These are phyloP conservation scores for Willowsia nigromaculata DNA, from an alignment of 2,888 invertebrate genomes.

Conservation along the genomic window DNA sequence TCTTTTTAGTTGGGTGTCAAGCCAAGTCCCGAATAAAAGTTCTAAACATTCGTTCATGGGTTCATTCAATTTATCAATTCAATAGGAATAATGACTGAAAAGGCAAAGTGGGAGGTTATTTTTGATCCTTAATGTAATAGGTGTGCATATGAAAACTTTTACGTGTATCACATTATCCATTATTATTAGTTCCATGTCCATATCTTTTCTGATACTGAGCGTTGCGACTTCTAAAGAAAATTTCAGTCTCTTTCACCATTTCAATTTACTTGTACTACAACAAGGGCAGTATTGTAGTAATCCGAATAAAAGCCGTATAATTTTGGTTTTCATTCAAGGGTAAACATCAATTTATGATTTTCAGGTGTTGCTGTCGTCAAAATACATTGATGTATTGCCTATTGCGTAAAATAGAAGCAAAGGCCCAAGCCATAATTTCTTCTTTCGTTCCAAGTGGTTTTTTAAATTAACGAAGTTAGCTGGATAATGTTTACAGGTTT, in stretches of 20 bases:
- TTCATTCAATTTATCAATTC: slow-evolving; percentile 48
- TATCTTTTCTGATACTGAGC: background rate
- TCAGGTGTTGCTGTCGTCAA: background rate
- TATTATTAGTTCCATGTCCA: background rate
- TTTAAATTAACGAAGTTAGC: too few relatives aligned
- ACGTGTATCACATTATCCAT: slow-evolving; percentile 12
- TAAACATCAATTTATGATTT: slow-evolving; percentile 34
- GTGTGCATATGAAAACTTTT: slow-evolving; percentile 37
- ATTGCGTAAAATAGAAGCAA: too few relatives aligned
- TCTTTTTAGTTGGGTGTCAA: slow-evolving; percentile 22
- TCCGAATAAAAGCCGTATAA: slow-evolving; percentile 44
- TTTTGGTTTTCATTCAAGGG: slow-evolving; percentile 41
- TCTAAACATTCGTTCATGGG: slow-evolving; percentile 50
- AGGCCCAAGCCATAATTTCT: too few relatives aligned
- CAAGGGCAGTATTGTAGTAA: slow-evolving; percentile 1
- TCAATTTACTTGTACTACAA: slow-evolving; percentile 14
- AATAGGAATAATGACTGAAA: slow-evolving; percentile 38
- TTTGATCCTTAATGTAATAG: slow-evolving; percentile 40
- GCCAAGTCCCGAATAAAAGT: slow-evolving; percentile 30
- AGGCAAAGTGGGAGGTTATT: slow-evolving; percentile 63
- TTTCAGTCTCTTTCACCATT: slow-evolving; percentile 13
- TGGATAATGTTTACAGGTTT: too few relatives aligned
- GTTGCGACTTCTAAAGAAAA: background rate
- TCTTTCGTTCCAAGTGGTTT: too few relatives aligned
- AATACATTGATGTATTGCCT: too few relatives aligned